Conservation (phyloP, 2,888 invertebrate species). For the Hirtodrosophila trivittata region DNA sequence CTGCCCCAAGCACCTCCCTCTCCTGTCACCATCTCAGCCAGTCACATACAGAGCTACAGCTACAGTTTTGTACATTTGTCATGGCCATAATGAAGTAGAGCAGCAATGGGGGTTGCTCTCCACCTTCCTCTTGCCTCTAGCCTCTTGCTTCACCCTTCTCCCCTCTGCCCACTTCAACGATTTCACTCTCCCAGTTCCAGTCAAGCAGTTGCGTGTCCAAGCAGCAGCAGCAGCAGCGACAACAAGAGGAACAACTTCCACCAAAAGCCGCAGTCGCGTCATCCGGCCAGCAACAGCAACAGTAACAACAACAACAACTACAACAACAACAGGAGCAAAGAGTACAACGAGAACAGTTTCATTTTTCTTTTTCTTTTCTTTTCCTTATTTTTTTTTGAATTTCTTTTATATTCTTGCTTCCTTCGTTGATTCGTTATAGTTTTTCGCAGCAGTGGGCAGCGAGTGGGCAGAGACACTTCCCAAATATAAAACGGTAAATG, state of each 20-base stretch:
- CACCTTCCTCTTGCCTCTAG: constrained; percentile 1
- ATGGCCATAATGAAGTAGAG: constrained; percentile 70
- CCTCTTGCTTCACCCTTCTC: constrained; percentile 1
- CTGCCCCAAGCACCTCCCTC: constrained; percentile 7
- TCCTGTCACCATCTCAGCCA: constrained; percentile 1
- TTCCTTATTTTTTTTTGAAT: constrained; percentile 1
- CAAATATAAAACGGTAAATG: too few species aligned
- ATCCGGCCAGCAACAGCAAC: constrained; percentile 19
- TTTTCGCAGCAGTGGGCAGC: constrained; percentile 3
- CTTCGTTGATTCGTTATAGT: constrained; percentile 13
- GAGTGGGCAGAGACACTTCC: not conserved
- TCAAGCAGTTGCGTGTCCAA: constrained; percentile 61
- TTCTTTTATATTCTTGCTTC: not conserved
- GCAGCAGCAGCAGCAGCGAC: constrained; percentile 33
- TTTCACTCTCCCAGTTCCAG: constrained; percentile 22
- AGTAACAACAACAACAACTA: constrained; percentile 5
- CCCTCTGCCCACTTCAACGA: not conserved
- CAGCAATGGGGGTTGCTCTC: constrained; percentile 58
- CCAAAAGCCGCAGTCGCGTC: constrained; percentile 47
- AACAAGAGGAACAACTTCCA: constrained; percentile 30
- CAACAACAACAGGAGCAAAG: constrained; percentile 8
- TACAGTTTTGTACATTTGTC: constrained; percentile 52
- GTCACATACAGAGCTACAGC: constrained; percentile 9
- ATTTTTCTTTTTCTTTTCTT: constrained; percentile 25
- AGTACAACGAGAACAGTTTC: constrained; percentile 34